Percentiles rank a stretch among this genome's conserved stretches.
These are phyloP conservation scores for Anarhynchus alexandrinus DNA, from an alignment of 2,113 vertebrate species.

Conservation along the genomic window DNA sequence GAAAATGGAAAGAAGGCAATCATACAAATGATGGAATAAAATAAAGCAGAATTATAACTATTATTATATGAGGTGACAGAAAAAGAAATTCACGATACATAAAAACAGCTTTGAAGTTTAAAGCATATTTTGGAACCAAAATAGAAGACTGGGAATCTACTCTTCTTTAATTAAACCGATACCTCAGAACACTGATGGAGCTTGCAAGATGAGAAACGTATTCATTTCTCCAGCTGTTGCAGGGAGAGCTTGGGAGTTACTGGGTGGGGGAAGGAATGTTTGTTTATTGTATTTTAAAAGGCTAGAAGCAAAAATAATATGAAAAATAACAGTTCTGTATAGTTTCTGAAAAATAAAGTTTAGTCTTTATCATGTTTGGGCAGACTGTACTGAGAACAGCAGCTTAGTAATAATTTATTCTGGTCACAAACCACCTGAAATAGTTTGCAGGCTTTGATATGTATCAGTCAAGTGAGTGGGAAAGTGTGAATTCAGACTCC, in stretches of 20 bases:
- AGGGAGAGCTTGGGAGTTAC: not conserved
- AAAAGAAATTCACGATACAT: not conserved
- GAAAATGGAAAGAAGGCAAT: not conserved
- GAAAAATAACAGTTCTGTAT: not conserved
- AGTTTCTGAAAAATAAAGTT: not conserved
- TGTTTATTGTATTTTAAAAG: not conserved
- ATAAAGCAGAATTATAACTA: not conserved
- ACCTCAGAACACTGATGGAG: not conserved
- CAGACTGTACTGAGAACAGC: not conserved
- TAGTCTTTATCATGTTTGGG: not conserved
- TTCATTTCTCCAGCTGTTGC: not conserved
- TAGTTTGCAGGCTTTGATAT: not conserved
- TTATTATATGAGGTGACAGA: not conserved
- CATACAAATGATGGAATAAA: not conserved
- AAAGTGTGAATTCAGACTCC: not conserved
- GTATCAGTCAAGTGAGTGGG: not conserved
- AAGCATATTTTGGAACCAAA: not conserved
- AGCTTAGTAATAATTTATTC: not conserved
- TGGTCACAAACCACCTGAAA: not conserved
- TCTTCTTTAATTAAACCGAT: not conserved
- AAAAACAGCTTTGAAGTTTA: not conserved
- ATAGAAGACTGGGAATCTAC: not conserved
- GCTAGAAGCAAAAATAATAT: not conserved
- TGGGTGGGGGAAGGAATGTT: not conserved
- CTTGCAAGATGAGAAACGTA: not conserved